These are phyloP conservation scores for Pseudorectes ferrugineus DNA, from an alignment of 2,113 vertebrate genomes.

Conservation along the genomic window DNA sequence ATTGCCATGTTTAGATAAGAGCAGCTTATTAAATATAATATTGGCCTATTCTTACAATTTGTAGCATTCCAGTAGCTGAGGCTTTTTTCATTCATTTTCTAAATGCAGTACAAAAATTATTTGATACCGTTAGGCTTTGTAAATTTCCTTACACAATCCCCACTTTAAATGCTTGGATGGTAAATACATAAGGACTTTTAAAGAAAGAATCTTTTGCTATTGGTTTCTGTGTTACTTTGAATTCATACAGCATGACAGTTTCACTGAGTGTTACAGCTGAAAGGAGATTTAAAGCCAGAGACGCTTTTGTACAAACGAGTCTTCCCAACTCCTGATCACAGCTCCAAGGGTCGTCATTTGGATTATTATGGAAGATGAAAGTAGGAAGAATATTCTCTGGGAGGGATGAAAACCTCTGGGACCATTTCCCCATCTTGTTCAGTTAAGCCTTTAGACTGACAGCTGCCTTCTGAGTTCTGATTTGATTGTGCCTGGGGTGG, in stretches of 20 bases:
- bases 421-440: not conserved
- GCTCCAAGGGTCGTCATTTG: not conserved
- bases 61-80: not conserved
- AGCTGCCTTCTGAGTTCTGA: not conserved
- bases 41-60: not conserved
- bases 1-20: not conserved
- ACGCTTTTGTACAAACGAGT: not conserved
- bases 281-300: not conserved
- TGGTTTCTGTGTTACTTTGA: not conserved
- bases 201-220: not conserved
- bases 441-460: not conserved
- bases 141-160: not conserved
- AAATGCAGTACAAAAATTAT: not conserved
- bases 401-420: not conserved
- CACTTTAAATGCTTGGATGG: not conserved
- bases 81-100: not conserved
- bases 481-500: not conserved
- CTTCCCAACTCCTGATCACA: not conserved
- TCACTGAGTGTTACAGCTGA: not conserved
- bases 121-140: not conserved
- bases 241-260: accelerated
- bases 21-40: not conserved
- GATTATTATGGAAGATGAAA: not conserved
- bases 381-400: not conserved
- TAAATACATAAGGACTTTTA: not conserved